Evolutionary conservation across 2,888 invertebrate genomes (phyloP), one percentile per base, ranked within the genome.

Genomic region (Oxystoma pomonae): DNA sequence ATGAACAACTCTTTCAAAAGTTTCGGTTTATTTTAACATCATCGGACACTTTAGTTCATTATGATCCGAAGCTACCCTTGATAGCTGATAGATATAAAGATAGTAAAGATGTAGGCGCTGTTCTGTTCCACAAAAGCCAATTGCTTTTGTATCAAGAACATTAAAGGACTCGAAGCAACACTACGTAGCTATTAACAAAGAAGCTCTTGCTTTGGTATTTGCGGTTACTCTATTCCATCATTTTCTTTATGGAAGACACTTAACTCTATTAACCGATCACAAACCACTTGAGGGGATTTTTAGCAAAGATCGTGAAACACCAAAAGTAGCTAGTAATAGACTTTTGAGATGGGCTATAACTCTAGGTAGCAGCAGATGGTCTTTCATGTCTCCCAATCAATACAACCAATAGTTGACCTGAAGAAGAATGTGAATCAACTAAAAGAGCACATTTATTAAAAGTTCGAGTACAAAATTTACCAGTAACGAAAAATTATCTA

Each of bases 131-230:
- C 22, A 51, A 56, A 51, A 53, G 16, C 62, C 63, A 3, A 56
- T 65, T 9, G 60, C 60, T 0, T 66, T 51, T 18, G 60, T 60
- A 19, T 63, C 62, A 1, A n/a, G 64, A 20, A 65, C 61, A 22
- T 57, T 68, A 7, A 63, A 55, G 19, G 64, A 65, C 0, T n/a
- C 35, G 7, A 65, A 68, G 64, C 20, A 67, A 17, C 55, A 57
- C 3, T 68, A 64, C 53, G 51, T 62, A 9, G 61, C 62, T 1
- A 67, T 69, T 55, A 64, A 68, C 51, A 68, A 67, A 51, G 69
- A 67, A 59, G 68, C 65, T 21, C 56, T 67, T 53, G 65, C 55
- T 9, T 19, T 66, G 19, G 51, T 68, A 21, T 67, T 58, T 53
- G 66, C 61, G 7, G 52, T 66, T 16, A 60, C 59, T 1, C 61